Evolutionary conservation across 2,797 vertebrate species (phyloP).

Genomic region (Salmo trutta): DNA sequence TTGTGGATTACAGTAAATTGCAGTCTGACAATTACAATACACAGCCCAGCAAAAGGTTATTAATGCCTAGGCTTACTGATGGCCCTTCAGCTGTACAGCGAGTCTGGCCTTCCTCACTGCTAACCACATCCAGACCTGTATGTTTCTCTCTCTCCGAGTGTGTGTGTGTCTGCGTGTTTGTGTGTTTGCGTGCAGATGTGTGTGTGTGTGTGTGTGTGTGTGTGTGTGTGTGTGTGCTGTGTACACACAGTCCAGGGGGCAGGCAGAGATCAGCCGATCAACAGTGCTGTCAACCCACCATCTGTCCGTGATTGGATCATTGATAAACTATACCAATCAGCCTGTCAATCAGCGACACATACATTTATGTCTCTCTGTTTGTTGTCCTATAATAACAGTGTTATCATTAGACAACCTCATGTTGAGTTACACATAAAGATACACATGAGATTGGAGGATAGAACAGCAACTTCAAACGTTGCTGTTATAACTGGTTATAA

Average conservation of each 20-base stretch:
- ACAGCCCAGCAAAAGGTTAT: constrained; percentile 85
- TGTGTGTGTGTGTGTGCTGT: background rate
- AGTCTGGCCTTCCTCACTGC: constrained; percentile 80
- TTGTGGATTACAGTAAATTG: constrained; percentile 87
- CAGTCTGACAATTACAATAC: constrained; percentile 89
- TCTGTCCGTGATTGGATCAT: no score
- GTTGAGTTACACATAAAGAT: background rate
- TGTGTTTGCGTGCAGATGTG: background rate
- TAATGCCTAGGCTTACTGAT: constrained; percentile 86
- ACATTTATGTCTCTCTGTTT: no score
- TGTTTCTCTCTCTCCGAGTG: constrained; percentile 5
- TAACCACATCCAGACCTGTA: constrained; percentile 87
- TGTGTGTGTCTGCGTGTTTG: background rate
- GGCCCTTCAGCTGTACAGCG: constrained; percentile 80
- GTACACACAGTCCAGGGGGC: no score
- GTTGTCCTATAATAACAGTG: background rate
- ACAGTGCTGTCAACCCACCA: no score
- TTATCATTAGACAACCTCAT: background rate
- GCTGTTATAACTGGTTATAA: background rate
- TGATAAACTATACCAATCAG: no score
- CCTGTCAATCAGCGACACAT: no score
- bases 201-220: background rate
- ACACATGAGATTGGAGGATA: background rate
- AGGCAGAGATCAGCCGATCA: no score
- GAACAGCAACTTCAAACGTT: background rate